phyloP scores from a whole-genome alignment of 2,888 invertebrate species.

The Agrilus mali region DNA sequence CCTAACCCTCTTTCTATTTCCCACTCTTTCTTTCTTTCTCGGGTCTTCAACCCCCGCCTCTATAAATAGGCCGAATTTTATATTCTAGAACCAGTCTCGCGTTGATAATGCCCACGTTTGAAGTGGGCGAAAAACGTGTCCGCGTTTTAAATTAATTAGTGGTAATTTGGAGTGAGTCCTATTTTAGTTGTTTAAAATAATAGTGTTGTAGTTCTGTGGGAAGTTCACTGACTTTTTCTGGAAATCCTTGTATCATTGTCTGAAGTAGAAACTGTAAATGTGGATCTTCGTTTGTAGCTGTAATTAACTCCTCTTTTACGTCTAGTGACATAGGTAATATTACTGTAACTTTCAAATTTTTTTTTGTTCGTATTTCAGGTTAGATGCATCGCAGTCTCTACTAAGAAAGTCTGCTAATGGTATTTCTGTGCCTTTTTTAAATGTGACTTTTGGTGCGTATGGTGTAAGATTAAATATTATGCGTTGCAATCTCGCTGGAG shows the following conservation, averaged over 20 bases:
- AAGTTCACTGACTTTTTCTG: background rate
- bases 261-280: background rate
- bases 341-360: background rate
- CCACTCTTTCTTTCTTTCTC: too few species aligned
- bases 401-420: background rate
- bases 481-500: constrained; percentile 18
- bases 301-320: background rate
- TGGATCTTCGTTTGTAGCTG: background rate
- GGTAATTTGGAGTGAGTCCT: too few species aligned
- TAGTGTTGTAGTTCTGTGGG: background rate
- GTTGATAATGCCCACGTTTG: too few species aligned
- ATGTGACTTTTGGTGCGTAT: constrained; percentile 12
- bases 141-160: too few species aligned
- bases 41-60: too few species aligned
- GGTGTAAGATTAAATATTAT: constrained; percentile 16
- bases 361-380: background rate
- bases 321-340: background rate
- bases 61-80: too few species aligned
- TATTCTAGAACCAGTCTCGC: too few species aligned
- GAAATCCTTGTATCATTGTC: background rate
- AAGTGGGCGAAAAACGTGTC: too few species aligned
- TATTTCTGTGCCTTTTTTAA: background rate
- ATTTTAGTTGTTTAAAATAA: too few species aligned
- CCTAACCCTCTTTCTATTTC: too few species aligned
- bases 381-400: constrained; percentile 1